Evolutionary conservation across 2,888 invertebrate species (phyloP), one percentile per base, ranked within the genome.

Genomic region (Drosophila paracracens): DNA sequence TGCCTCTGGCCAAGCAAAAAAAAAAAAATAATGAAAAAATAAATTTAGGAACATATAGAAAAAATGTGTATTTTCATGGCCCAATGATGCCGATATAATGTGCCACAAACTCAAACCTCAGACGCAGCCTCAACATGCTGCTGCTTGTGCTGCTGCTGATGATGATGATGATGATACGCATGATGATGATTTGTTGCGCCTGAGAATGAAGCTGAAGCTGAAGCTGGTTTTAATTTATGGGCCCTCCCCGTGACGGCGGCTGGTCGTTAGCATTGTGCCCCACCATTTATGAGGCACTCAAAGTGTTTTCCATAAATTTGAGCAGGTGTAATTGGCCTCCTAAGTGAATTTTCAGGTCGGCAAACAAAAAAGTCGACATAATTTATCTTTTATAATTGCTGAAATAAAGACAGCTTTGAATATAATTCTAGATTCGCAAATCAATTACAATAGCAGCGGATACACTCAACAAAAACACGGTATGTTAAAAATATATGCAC

Each of bases 291-390:
- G 79, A 68, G 54, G 57, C 70, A 53, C 71, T 74, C 72, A 68
- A 68, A 62, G 58, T 50, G 60, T 52, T 79, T 66, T 71, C 80
- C 69, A 87, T 81, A 82, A 82, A 85, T 85, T 79, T 63, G n/a
- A 38, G 13, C 79, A 54, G 70, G 62, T 76, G 54, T 63, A 76
- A 79, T 50, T 40, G 54, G 52, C 36, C 35, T 54, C 54, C 70
- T 87, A 81, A 85, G 83, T 85, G 85, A 79, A 84, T 88, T 82
- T 76, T 65, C 65, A 81, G 70, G 88, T 87, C 62, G 21, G n/a
- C 21, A 8, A 25, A 38, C 31, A 48, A 40, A 52, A 35, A 27
- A 7, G 35, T 29, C 43, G 7, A n/a, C 40, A 56, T 40, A 40
- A 40, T 57, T 54, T 54, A 7, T 27, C 3, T 57, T 40, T 8